Base-by-base conservation (phyloP, 1,140 invertebrate species). In the Heliconius hewitsoni region DNA sequence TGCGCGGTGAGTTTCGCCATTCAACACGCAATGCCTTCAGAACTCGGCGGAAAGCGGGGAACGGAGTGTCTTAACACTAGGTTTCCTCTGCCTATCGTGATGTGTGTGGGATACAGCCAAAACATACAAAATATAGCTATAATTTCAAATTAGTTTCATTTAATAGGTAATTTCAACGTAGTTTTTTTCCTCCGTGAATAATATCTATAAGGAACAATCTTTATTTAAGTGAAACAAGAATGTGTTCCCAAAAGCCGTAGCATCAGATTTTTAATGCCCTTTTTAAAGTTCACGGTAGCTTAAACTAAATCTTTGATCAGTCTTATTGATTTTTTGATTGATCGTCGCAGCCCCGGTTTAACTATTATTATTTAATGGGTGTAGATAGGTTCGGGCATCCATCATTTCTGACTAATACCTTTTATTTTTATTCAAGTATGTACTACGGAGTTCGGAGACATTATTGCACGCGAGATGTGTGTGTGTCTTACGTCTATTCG, bases 311-410 rank as follows among this genome's bases (percentile, higher is more conserved):
- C 90, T 87, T 86, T 90, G 87, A 87, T 84, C 82, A 79, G 72
- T 76, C 85, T 85, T 87, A 91, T 91, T 93, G 90, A 93, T 93
- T 93, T 90, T 84, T 91, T 93, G 91, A 93, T 91, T 86, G 91
- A 93, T 93, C 85, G 84, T 81, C 75, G 80, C 77, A 82, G 85
- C 86, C 85, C 83, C 84, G 85, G 85, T 84, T 90, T 89, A 90
- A 90, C 90, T 92, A 93, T 92, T 93, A 91, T 91, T 91, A 93
- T 89, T 91, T 93, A 93, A 93, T 93, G 91, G 90, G 77, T 82
- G 77, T 81, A 90, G 90, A 92, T 92, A 90, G 81, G 85, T 83
- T 78, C 79, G 79, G 75, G 80, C 89, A 93, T 93, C 91, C 89
- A 93, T 93, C 91, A 92, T 91, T 83, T 86, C 82, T 84, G 86